A percentile compares a stretch with the other conserved stretches of the same genome.
phyloP scores from a whole-genome alignment of 2,888 invertebrate species.

The Himalopsyche anomala region DNA sequence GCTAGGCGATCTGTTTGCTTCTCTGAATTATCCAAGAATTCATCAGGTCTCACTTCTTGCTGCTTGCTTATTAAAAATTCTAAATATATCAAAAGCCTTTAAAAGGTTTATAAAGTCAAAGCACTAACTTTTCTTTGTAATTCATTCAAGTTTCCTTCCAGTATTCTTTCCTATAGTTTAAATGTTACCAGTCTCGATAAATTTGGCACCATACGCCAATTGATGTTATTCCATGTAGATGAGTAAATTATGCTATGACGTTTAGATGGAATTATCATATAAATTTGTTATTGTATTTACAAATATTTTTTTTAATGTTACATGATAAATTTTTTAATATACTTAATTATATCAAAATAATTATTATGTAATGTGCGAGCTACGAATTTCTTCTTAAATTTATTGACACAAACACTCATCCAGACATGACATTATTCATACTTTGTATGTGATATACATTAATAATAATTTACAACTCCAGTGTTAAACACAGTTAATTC shows the following conservation, averaged over 20 bases:
- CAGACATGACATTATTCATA: not conserved
- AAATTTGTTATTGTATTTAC: not conserved
- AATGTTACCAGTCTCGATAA: slow-evolving; percentile 32
- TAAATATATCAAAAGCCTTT: slow-evolving; percentile 67
- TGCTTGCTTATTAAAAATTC: slow-evolving; percentile 81
- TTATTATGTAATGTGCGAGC: not conserved
- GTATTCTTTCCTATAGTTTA: slow-evolving; percentile 26
- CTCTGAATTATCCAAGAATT: slow-evolving; percentile 87
- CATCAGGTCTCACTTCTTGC: slow-evolving; percentile 87
- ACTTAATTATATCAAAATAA: slow-evolving; percentile 1
- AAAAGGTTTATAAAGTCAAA: slow-evolving; percentile 32
- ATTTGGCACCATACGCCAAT: slow-evolving; percentile 5
- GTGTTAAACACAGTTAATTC: not conserved
- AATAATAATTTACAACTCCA: not conserved
- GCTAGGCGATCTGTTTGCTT: slow-evolving; percentile 86
- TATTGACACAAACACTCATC: not conserved
- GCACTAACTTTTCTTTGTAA: not conserved
- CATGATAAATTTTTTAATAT: not conserved
- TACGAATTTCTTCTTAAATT: not conserved
- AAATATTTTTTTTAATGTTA: slow-evolving; percentile 12
- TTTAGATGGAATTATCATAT: not conserved
- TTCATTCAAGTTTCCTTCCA: slow-evolving; percentile 24
- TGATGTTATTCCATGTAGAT: slow-evolving; percentile 30
- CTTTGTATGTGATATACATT: not conserved
- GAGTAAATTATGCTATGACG: slow-evolving; percentile 1